phyloP scores from a whole-genome alignment of 2,797 vertebrate species.

The Anguilla obscura region DNA sequence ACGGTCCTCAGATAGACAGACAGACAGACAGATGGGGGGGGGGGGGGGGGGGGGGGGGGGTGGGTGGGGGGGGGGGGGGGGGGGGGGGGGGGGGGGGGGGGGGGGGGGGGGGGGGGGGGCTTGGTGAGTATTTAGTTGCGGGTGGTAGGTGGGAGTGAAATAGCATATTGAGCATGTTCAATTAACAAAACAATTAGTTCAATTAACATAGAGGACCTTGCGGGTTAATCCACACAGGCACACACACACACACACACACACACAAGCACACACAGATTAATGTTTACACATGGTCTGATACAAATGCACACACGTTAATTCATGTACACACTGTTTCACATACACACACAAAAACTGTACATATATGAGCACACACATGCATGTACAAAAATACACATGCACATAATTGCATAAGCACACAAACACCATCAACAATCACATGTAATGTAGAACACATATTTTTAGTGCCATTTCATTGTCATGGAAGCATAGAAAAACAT shows the following conservation, averaged over 20 bases:
- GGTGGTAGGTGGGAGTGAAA: background rate
- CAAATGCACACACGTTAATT: slow-evolving; percentile 11
- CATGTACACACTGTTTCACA: slow-evolving; percentile 27
- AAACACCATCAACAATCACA: slow-evolving; percentile 6
- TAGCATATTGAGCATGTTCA: slow-evolving; percentile 57
- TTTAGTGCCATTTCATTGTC: background rate
- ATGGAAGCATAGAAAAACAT: background rate
- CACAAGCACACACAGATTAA: slow-evolving; percentile 22
- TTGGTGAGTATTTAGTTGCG: background rate
- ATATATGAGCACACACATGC: background rate
- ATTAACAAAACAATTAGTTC: slow-evolving; percentile 75
- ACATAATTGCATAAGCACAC: slow-evolving; percentile 34
- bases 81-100: background rate
- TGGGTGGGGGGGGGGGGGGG: too few species aligned
- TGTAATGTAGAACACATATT: background rate
- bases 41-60: too few species aligned
- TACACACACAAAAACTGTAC: slow-evolving; percentile 15
- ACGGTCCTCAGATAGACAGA: background rate
- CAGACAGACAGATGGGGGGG: background rate
- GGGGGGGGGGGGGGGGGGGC: background rate
- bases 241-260: slow-evolving; percentile 29
- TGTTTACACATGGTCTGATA: background rate
- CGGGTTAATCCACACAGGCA: slow-evolving; percentile 51
- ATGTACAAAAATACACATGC: slow-evolving; percentile 1
- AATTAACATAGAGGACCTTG: slow-evolving; percentile 67